phyloP scores from a whole-genome alignment of 2,888 invertebrate genomes.

The Erebia ligea region DNA sequence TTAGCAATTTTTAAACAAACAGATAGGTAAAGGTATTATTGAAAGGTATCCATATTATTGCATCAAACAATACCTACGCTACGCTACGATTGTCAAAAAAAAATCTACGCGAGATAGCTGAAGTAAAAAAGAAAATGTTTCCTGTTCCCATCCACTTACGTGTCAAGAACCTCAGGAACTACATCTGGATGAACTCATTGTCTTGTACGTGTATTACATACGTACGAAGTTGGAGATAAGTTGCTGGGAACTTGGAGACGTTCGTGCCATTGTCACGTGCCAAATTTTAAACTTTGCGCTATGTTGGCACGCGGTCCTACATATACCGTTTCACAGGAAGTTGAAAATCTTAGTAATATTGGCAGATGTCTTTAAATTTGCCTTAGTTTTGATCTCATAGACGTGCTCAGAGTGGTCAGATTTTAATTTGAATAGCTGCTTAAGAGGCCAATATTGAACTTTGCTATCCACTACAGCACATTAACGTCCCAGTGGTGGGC shows the following conservation, averaged over 20 bases:
- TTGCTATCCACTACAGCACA: too few relatives aligned
- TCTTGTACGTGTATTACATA: constrained; percentile 28
- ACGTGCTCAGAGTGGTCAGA: neutral
- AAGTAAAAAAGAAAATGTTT: constrained; percentile 15
- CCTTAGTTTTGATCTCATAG: neutral
- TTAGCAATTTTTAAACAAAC: too few relatives aligned
- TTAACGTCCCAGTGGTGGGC: too few relatives aligned
- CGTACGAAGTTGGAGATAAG: constrained; percentile 29
- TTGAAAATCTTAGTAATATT: constrained; percentile 14
- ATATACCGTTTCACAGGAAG: constrained; percentile 11
- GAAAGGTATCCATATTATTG: too few relatives aligned
- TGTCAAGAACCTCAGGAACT: constrained; percentile 21
- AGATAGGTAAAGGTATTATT: too few relatives aligned
- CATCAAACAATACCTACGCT: too few relatives aligned
- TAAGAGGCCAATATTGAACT: neutral
- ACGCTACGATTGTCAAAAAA: too few relatives aligned
- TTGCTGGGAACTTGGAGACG: constrained; percentile 25
- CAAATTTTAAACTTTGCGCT: constrained; percentile 51
- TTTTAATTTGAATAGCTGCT: neutral
- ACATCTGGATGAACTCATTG: constrained; percentile 29
- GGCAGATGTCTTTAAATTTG: neutral
- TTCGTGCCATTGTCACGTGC: constrained; percentile 52
- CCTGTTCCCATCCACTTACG: constrained; percentile 12
- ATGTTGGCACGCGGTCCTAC: constrained; percentile 34
- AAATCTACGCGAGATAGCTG: neutral